These are phyloP conservation scores for Toxotes lorentzi DNA, from an alignment of 2,797 vertebrate genomes.

Conservation along the genomic window DNA sequence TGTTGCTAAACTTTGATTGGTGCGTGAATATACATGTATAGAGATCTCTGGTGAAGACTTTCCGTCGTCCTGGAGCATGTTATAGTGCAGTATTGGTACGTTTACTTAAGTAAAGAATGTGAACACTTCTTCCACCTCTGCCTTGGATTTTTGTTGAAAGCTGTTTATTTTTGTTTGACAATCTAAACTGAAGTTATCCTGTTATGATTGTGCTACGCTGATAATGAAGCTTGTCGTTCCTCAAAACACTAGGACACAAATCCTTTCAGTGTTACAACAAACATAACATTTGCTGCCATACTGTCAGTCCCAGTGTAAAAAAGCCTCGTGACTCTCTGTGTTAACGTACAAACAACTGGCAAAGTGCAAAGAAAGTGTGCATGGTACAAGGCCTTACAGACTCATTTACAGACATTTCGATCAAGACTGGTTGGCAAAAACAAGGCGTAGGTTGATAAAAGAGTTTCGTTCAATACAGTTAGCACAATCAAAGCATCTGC, in stretches of 20 bases:
- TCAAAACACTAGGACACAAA: slow-evolving; percentile 21
- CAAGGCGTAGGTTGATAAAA: slow-evolving; percentile 55
- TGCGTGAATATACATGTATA: neutral
- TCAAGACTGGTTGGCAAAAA: neutral
- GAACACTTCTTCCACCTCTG: too few relatives aligned
- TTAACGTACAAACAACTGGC: slow-evolving; percentile 19
- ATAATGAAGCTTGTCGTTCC: neutral
- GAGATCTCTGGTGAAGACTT: neutral
- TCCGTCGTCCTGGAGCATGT: neutral
- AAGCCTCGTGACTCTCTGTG: neutral
- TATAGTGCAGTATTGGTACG: neutral
- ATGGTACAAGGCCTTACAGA: neutral
- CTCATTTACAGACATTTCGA: slow-evolving; percentile 34
- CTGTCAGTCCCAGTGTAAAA: slow-evolving; percentile 8
- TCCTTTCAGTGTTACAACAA: slow-evolving; percentile 42
- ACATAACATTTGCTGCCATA: slow-evolving; percentile 23
- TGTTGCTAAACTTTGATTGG: too few relatives aligned
- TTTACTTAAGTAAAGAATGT: neutral
- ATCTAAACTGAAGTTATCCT: neutral
- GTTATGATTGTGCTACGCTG: neutral
- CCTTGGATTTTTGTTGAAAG: neutral
- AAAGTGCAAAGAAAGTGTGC: slow-evolving; percentile 19
- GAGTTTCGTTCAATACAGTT: slow-evolving; percentile 31
- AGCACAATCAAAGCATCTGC: slow-evolving; percentile 39
- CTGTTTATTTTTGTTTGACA: neutral